phyloP scores from a whole-genome alignment of 2,797 vertebrate species.

The Phrynocephalus vlangalii region DNA sequence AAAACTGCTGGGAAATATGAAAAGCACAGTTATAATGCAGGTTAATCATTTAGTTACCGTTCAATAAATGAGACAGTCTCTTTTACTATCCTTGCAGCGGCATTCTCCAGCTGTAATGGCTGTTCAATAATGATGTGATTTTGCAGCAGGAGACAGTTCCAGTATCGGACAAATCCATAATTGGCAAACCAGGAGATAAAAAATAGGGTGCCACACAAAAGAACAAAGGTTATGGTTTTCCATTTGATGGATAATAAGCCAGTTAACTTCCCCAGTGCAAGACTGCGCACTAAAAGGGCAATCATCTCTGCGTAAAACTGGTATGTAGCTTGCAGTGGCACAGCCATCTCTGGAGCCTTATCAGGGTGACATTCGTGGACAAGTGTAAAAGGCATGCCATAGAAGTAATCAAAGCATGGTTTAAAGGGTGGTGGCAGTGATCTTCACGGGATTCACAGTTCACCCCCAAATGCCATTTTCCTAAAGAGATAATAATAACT shows the following conservation, averaged over 20 bases:
- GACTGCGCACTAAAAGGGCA: constrained; percentile 75
- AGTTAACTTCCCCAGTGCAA: constrained; percentile 72
- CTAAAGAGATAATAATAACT: constrained; percentile 63
- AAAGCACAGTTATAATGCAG: background rate
- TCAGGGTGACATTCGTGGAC: constrained; percentile 81
- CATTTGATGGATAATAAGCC: constrained; percentile 76
- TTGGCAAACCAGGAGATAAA: constrained; percentile 80
- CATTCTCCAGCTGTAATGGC: constrained; percentile 80
- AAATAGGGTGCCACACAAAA: constrained; percentile 68
- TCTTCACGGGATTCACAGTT: constrained; percentile 84
- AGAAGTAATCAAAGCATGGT: constrained; percentile 89
- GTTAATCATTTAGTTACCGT: constrained; percentile 73
- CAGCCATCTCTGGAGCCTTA: constrained; percentile 66
- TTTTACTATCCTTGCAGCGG: constrained; percentile 77
- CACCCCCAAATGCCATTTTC: constrained; percentile 90
- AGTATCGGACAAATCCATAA: constrained; percentile 80
- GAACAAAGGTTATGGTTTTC: constrained; percentile 69
- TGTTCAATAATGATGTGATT: constrained; percentile 87
- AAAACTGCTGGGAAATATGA: background rate
- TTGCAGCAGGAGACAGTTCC: constrained; percentile 92
- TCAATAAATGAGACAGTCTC: constrained; percentile 85
- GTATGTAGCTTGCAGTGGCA: constrained; percentile 70
- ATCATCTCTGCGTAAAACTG: constrained; percentile 70
- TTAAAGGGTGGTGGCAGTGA: constrained; percentile 90
- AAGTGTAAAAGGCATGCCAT: constrained; percentile 85